Base-by-base conservation (phyloP, 2,888 invertebrate genomes). In the Gari tellinella region DNA sequence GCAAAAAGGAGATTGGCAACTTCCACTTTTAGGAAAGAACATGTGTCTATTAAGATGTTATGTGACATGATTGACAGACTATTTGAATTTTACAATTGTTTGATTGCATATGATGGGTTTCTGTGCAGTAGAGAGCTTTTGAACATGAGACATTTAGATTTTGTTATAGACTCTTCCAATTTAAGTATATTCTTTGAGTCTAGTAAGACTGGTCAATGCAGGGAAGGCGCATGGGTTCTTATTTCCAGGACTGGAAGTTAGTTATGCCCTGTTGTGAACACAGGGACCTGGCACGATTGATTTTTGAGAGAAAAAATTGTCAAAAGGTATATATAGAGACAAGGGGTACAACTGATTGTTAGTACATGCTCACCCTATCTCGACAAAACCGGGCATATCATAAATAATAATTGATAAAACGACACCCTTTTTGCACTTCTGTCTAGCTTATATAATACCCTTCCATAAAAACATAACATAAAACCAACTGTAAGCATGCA, bases 201-300 rank as follows among this genome's bases (percentile, higher is more conserved):
- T 60, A 64, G 77, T 57, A 78, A 78, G 45, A 78, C 77, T 21
- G 75, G 74, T 61, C 73, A 80, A 49, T 79, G 72, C 45, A 41
- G 69, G 17, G 14, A 38, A 0, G 72, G 72, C 17, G 65, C 55
- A 31, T 61, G 73, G 21, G 49, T 77, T 15, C 55, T 70, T n/a
- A 55, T 80, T 40, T 23, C 63, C 15, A 80, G 74, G 55, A 77
- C 74, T 19, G 12, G 3, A 1, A 53, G 69, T 15, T 37, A 49
- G 4, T 77, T 70, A 0, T 81, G 81, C 63, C 81, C 75, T 5
- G 65, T 57, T 51, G 19, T 41, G 3, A 68, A 68, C 46, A 49
- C 61, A 25, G 23, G n/a, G n/a, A n/a, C n/a, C n/a, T n/a, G n/a
- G n/a, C n/a, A n/a, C n/a, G n/a, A n/a, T n/a, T n/a, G n/a, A n/a